phyloP scores from a whole-genome alignment of 1,140 invertebrate species.

The Eupeodes corollae region DNA sequence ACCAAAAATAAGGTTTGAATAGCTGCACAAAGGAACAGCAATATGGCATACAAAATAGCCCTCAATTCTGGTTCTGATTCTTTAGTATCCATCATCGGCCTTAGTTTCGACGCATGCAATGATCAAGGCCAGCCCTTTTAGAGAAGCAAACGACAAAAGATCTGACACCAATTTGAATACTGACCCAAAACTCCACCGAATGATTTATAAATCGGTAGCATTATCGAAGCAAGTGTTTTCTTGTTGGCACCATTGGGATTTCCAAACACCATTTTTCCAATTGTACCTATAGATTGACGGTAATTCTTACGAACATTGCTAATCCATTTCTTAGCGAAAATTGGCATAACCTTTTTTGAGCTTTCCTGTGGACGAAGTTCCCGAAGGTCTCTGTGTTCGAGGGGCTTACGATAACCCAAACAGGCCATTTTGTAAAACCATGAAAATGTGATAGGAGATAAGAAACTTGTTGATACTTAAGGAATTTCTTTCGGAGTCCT shows the following conservation, averaged over 20 bases:
- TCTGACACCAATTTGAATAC: neutral
- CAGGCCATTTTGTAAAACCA: constrained; percentile 80
- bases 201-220: constrained; percentile 55
- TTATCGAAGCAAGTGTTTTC: constrained; percentile 53
- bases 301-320: constrained; percentile 41
- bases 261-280: constrained; percentile 53
- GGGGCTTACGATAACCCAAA: constrained; percentile 64
- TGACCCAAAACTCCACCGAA: neutral
- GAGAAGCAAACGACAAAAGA: neutral
- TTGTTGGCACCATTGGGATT: constrained; percentile 37
- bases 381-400: constrained; percentile 74
- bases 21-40: constrained; percentile 66
- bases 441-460: constrained; percentile 69
- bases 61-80: constrained; percentile 62
- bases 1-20: constrained; percentile 84
- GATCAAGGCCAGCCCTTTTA: neutral
- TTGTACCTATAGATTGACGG: too few relatives aligned
- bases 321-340: constrained; percentile 75
- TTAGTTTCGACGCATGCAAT: neutral
- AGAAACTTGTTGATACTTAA: constrained; percentile 67
- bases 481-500: constrained; percentile 68
- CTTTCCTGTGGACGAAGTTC: constrained; percentile 70
- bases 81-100: constrained; percentile 35
- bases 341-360: constrained; percentile 58
- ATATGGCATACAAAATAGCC: constrained; percentile 69